phyloP scores from a whole-genome alignment of 2,888 invertebrate genomes.

The Drosophila suboccidentalis region DNA sequence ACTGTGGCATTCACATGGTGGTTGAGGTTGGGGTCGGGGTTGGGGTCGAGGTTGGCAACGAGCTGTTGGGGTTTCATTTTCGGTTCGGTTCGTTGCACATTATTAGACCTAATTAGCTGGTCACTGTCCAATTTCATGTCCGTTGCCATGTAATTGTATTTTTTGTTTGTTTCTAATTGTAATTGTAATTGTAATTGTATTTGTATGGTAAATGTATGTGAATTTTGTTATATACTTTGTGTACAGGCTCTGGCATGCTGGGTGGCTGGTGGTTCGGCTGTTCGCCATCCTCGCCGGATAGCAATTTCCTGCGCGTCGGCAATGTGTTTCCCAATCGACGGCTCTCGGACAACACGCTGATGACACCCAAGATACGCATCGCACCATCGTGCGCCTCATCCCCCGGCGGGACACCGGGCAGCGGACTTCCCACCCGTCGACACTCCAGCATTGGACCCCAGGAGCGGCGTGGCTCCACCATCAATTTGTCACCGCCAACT shows the following conservation, averaged over 20 bases:
- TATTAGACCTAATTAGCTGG: slow-evolving; percentile 65
- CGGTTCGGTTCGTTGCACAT: slow-evolving; percentile 25
- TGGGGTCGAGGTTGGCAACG: neutral
- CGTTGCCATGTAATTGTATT: slow-evolving; percentile 6
- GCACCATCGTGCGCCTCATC: slow-evolving; percentile 96
- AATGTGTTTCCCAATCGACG: slow-evolving; percentile 94
- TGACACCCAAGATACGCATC: slow-evolving; percentile 95
- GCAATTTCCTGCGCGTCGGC: slow-evolving; percentile 94
- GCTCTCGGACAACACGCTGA: slow-evolving; percentile 95
- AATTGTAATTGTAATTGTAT: slow-evolving; percentile 1
- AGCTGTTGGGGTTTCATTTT: slow-evolving; percentile 14
- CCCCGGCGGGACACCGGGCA: slow-evolving; percentile 89
- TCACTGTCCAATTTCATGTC: slow-evolving; percentile 16
- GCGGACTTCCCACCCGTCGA: slow-evolving; percentile 92
- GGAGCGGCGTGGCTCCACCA: slow-evolving; percentile 93
- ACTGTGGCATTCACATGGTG: slow-evolving; percentile 7
- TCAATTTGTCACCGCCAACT: slow-evolving; percentile 95
- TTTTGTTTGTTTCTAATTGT: neutral
- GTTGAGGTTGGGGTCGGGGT: neutral
- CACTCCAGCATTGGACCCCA: slow-evolving; percentile 97
- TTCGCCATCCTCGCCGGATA: slow-evolving; percentile 93
- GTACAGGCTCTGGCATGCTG: slow-evolving; percentile 88
- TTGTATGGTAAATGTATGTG: neutral
- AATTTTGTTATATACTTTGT: slow-evolving; percentile 8
- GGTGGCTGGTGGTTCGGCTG: slow-evolving; percentile 95